Percentiles rank a stretch among this genome's conserved stretches.
Evolutionary conservation across 1,140 invertebrate genomes (phyloP).

Genomic region (Eriosoma lanigerum): DNA sequence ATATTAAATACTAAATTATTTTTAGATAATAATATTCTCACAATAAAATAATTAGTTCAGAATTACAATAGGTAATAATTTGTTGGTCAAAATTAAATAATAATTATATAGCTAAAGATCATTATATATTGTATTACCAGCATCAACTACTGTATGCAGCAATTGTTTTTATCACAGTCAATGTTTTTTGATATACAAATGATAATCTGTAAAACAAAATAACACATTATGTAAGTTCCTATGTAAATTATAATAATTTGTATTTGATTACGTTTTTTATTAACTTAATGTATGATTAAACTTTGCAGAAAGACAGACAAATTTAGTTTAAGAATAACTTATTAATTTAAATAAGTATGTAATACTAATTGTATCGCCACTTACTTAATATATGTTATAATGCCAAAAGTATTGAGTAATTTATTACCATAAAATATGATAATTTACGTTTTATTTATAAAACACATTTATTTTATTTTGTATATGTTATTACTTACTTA

Average conservation of each 20-base stretch:
- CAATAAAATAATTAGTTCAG: not conserved
- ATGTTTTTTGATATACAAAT: slow-evolving; percentile 54
- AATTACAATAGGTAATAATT: not conserved
- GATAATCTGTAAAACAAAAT: slow-evolving; percentile 53
- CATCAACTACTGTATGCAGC: slow-evolving; percentile 35
- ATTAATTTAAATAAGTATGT: too few species aligned
- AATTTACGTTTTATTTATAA: too few species aligned
- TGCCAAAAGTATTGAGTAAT: not conserved
- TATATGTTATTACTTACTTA: slow-evolving; percentile 52
- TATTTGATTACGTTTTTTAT: not conserved
- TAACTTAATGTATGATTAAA: not conserved
- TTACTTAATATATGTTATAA: too few species aligned
- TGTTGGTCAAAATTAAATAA: not conserved
- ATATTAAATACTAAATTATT: slow-evolving; percentile 11
- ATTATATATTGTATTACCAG: not conserved
- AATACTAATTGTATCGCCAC: too few species aligned
- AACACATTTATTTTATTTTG: too few species aligned
- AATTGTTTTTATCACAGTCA: slow-evolving; percentile 51
- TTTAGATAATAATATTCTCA: not conserved
- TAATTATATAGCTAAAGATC: not conserved
- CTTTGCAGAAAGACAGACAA: not conserved
- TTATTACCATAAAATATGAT: too few species aligned
- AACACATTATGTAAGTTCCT: too few species aligned
- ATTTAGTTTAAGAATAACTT: not conserved
- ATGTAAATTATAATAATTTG: not conserved